A percentile compares a stretch with the other conserved stretches of the same genome.
Evolutionary conservation across 1,140 invertebrate species (phyloP).

Genomic region (Drosophila novamexicana): DNA sequence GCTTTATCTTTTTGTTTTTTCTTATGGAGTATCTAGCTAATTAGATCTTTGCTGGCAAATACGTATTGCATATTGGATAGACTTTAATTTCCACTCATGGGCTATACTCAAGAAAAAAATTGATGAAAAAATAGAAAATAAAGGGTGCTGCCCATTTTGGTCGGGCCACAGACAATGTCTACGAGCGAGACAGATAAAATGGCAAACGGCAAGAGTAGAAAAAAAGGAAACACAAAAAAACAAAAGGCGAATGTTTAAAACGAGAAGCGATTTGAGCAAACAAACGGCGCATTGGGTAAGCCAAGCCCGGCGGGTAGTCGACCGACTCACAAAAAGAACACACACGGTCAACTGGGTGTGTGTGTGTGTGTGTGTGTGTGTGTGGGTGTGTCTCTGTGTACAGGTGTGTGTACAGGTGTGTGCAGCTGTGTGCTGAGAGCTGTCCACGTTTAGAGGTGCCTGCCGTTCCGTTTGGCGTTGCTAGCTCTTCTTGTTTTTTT

Average conservation of each 20-base stretch:
- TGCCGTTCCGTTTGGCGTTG: slow-evolving; percentile 34
- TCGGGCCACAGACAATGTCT: slow-evolving; percentile 32
- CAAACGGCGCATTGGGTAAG: slow-evolving; percentile 67
- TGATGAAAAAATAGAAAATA: not conserved
- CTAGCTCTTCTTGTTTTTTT: slow-evolving; percentile 24
- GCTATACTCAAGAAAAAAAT: not conserved
- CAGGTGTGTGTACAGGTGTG: slow-evolving; percentile 4
- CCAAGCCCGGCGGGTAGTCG: slow-evolving; percentile 47
- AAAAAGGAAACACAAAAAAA: slow-evolving; percentile 19
- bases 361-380: slow-evolving; percentile 9
- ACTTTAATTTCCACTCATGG: slow-evolving; percentile 25
- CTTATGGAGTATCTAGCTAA: not conserved
- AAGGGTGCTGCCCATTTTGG: slow-evolving; percentile 25
- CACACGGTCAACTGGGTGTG: slow-evolving; percentile 50
- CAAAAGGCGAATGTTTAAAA: slow-evolving; percentile 56
- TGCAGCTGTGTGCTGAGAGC: slow-evolving; percentile 25
- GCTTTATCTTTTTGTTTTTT: not conserved
- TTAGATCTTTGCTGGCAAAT: slow-evolving; percentile 4
- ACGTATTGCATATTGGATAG: slow-evolving; percentile 9
- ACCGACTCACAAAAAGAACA: slow-evolving; percentile 35
- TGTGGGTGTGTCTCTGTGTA: not conserved
- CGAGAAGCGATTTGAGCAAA: slow-evolving; percentile 68
- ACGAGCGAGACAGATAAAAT: slow-evolving; percentile 40
- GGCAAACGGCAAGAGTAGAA: slow-evolving; percentile 27
- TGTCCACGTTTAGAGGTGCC: slow-evolving; percentile 74